These are phyloP conservation scores for Spodoptera picta DNA, from an alignment of 2,888 invertebrate genomes.

Conservation along the genomic window DNA sequence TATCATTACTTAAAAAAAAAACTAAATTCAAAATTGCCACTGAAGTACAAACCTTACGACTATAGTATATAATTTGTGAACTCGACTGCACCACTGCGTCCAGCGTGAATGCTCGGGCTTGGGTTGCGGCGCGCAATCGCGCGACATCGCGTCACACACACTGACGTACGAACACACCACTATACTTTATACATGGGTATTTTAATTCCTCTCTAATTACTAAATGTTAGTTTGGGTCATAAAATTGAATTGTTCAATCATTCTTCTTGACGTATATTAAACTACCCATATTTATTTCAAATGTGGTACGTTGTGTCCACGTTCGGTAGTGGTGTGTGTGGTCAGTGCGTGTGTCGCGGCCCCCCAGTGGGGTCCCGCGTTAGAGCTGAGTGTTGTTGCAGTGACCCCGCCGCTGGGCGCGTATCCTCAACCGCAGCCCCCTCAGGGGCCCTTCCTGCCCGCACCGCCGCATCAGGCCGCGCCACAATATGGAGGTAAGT, in stretches of 20 bases:
- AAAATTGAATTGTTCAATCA: not conserved
- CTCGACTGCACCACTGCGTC: conserved; percentile 76
- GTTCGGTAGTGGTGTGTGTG: conserved; percentile 45
- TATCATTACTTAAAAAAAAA: too few relatives aligned
- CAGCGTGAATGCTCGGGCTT: conserved; percentile 89
- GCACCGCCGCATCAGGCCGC: conserved; percentile 90
- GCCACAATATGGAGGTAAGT: conserved; percentile 85
- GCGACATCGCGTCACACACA: conserved; percentile 43
- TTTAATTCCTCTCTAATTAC: conserved; percentile 21
- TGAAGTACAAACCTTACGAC: conserved; percentile 4
- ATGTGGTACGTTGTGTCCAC: not conserved
- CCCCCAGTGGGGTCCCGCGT: conserved; percentile 18
- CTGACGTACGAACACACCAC: conserved; percentile 36
- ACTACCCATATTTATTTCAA: conserved; percentile 20
- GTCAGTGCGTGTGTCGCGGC: conserved; percentile 26
- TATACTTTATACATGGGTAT: conserved; percentile 30
- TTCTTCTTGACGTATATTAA: conserved; percentile 17
- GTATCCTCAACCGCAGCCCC: conserved; percentile 89
- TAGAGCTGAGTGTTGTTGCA: conserved; percentile 79
- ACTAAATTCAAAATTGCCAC: too few relatives aligned
- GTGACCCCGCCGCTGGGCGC: conserved; percentile 88
- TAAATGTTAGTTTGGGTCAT: not conserved
- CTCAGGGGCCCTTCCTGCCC: conserved; percentile 90
- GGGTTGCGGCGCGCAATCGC: conserved; percentile 78
- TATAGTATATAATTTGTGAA: conserved; percentile 57